A percentile compares a stretch with the other conserved stretches of the same genome.
Conservation (phyloP, 2,113 vertebrate species). For the Calypte anna region DNA sequence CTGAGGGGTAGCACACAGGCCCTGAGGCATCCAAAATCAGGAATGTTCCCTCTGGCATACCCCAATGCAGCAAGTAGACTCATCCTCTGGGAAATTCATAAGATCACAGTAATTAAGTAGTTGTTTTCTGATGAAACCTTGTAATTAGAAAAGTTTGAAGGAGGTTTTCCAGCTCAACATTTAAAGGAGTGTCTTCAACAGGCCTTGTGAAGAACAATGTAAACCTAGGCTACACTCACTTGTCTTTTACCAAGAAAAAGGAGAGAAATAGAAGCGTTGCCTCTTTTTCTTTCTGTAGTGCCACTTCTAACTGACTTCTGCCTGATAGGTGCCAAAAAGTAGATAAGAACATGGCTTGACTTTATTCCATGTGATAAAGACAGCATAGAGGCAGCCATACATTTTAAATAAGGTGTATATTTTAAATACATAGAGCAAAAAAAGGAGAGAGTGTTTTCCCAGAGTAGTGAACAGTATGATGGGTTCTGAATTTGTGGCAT, state of each 20-base stretch:
- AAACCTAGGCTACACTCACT: background rate
- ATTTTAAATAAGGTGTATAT: background rate
- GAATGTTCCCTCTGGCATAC: background rate
- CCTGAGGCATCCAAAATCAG: background rate
- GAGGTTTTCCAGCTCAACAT: background rate
- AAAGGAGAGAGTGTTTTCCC: background rate
- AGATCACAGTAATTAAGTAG: background rate
- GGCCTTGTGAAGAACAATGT: background rate
- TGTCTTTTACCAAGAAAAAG: background rate
- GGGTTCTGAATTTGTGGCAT: background rate
- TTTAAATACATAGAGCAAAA: background rate
- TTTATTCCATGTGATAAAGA: background rate
- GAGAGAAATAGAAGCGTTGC: background rate
- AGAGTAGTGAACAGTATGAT: background rate
- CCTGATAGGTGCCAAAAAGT: background rate
- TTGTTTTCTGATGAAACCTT: background rate
- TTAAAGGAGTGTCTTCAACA: background rate
- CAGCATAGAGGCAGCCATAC: background rate
- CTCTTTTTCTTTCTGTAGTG: background rate
- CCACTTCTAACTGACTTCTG: background rate
- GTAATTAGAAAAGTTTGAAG: background rate
- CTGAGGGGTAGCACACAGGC: background rate
- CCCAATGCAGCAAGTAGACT: background rate
- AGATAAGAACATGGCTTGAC: background rate
- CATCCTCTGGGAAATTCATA: background rate